A percentile compares a stretch with the other conserved stretches of the same genome.
phyloP scores from a whole-genome alignment of 2,797 vertebrate genomes.

The Neomorphus geoffroyi region DNA sequence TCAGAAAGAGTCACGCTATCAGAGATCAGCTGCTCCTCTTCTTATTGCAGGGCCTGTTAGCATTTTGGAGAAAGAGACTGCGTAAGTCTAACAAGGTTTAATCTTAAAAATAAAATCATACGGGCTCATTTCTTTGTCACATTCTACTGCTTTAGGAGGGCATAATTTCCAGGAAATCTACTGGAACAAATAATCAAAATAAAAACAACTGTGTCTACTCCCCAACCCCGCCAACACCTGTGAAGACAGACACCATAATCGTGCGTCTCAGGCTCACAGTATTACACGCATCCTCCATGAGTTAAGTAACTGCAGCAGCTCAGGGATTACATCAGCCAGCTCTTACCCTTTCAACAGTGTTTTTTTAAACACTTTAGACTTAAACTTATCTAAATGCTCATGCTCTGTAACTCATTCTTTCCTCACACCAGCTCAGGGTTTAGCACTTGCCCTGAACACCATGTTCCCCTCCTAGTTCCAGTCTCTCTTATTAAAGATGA shows the following conservation, averaged over 20 bases:
- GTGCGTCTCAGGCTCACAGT: not conserved
- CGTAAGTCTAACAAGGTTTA: not conserved
- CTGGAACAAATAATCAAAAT: not conserved
- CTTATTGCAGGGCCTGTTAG: not conserved
- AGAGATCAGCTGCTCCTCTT: not conserved
- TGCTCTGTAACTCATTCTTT: not conserved
- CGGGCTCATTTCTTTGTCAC: not conserved
- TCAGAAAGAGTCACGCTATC: not conserved
- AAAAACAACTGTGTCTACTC: not conserved
- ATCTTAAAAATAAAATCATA: not conserved
- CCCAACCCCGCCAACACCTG: not conserved
- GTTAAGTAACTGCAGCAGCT: not conserved
- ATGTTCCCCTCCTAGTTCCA: not conserved
- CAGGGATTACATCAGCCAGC: constrained; percentile 20
- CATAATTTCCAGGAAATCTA: not conserved
- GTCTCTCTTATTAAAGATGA: not conserved
- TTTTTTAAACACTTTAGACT: not conserved
- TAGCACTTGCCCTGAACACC: not conserved
- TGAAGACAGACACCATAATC: not conserved
- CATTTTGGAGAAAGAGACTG: not conserved
- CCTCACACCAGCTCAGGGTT: not conserved
- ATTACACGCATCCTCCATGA: not conserved
- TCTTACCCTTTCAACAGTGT: not conserved
- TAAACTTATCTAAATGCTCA: not conserved
- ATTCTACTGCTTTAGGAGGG: not conserved